These are phyloP conservation scores for Phyllotis vaccarum DNA, from an alignment of 2,797 vertebrate genomes.

Conservation along the genomic window DNA sequence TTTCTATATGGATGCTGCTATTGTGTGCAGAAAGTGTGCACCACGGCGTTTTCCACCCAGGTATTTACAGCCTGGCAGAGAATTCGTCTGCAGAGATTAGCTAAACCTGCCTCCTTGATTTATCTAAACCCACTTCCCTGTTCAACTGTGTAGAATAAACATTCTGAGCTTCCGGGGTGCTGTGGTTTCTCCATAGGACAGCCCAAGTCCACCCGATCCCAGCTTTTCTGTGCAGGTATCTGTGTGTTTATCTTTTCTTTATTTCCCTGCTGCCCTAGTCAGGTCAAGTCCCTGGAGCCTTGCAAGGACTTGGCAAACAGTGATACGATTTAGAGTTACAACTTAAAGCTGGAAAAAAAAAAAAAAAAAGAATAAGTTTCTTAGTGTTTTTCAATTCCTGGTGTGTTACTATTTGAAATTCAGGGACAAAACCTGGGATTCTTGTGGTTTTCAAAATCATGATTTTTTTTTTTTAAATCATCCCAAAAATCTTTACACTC, in stretches of 20 bases:
- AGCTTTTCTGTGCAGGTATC: not conserved
- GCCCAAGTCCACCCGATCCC: no score
- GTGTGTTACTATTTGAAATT: not conserved
- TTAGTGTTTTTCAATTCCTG: not conserved
- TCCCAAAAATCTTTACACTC: not conserved
- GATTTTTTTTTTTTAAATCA: not conserved
- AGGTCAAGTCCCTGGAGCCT: not conserved
- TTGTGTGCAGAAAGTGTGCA: not conserved
- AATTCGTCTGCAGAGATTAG: not conserved
- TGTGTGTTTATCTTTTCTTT: not conserved
- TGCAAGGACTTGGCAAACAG: not conserved
- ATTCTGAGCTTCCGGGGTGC: not conserved
- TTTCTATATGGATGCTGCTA: not conserved
- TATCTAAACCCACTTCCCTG: not conserved
- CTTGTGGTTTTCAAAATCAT: not conserved
- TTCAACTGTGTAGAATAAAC: not conserved
- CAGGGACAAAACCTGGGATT: not conserved
- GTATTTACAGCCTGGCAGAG: not conserved
- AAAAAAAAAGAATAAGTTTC: not conserved
- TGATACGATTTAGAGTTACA: not conserved
- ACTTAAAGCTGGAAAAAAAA: not conserved
- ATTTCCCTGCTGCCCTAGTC: not conserved
- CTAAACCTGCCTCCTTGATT: not conserved
- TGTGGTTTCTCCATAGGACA: not conserved
- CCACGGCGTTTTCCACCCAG: not conserved